Evolutionary conservation across 2,797 vertebrate genomes (phyloP), one percentile per base, ranked within the genome.

Genomic region (Cephalopachus bancanus): DNA sequence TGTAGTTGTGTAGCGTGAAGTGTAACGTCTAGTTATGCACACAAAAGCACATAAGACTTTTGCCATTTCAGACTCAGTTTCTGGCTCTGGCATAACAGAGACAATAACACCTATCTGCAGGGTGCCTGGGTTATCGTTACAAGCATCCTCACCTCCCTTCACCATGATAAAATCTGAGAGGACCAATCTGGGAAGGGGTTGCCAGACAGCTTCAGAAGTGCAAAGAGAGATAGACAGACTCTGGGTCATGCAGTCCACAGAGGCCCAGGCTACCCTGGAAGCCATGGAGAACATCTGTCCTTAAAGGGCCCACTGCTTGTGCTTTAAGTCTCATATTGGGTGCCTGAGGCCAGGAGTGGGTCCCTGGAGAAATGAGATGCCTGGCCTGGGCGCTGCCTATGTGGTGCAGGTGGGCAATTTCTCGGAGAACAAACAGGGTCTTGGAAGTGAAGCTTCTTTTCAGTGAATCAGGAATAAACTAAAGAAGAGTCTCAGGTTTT

Each of bases 291-390:
- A 10, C 12, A 59, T 72, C 59, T 37, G 14, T 2, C 37, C 30
- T 37, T 15, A 2, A 5, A 9, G 30, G 30, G 33, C 20, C 7
- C 5, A 3, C 10, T 28, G 10, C 2, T 7, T 26, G 10, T 30
- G 19, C 53, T 30, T 65, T 57, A 74, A 67, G 30, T 37, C 81
- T 74, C 10, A 22, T 12, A 10, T 44, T 22, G 17, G 28, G 51
- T 30, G 15, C 0, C 28, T 33, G 24, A 65, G 49, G 72, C 74
- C 57, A 28, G 57, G 64, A 64, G 49, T 64, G 64, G 57, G 1
- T 3, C 60, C 30, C 53, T 11, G 26, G 26, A 49, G 26, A 10
- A 19, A 4, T 4, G 44, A 11, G 2, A 22, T 11, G 14, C 33
- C 3, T 0, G 33, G 28, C 33, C 49, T 65, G 59, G 78, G 67